Conservation (phyloP, 2,113 vertebrate genomes). For the Malaclemys terrapin region DNA sequence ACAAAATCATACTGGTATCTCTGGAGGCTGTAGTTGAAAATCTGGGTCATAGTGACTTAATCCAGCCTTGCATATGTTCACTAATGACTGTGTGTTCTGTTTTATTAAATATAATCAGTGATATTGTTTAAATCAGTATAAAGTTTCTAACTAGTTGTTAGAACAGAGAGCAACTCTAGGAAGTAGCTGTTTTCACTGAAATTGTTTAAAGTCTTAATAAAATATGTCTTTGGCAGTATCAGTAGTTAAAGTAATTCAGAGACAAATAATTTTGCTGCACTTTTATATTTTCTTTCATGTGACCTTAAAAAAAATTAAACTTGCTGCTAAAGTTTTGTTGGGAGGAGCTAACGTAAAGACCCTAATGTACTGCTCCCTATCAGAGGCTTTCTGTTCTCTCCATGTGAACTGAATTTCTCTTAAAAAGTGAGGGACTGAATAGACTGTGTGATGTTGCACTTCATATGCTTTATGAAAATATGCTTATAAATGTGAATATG, state of each 20-base stretch:
- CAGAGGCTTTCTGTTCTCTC: rapidly evolving
- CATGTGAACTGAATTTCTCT: rapidly evolving
- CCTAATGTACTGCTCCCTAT: not conserved
- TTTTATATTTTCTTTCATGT: not conserved
- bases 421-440: not conserved
- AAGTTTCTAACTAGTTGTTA: not conserved
- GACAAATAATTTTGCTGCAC: not conserved
- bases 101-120: not conserved
- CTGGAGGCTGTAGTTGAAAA: not conserved
- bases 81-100: not conserved
- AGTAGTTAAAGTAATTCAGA: not conserved
- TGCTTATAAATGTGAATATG: too few relatives aligned
- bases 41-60: not conserved
- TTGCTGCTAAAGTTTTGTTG: not conserved
- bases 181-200: too few relatives aligned
- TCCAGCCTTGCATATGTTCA: not conserved
- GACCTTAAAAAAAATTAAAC: not conserved
- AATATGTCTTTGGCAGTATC: not conserved
- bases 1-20: not conserved
- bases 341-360: not conserved
- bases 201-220: not conserved
- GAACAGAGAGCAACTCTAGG: not conserved
- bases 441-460: too few relatives aligned
- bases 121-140: not conserved
- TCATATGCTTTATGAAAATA: too few relatives aligned